Percentiles rank a stretch among this genome's conserved stretches.
Evolutionary conservation across 2,888 invertebrate species (phyloP).

Genomic region (Aleiodes testaceus): DNA sequence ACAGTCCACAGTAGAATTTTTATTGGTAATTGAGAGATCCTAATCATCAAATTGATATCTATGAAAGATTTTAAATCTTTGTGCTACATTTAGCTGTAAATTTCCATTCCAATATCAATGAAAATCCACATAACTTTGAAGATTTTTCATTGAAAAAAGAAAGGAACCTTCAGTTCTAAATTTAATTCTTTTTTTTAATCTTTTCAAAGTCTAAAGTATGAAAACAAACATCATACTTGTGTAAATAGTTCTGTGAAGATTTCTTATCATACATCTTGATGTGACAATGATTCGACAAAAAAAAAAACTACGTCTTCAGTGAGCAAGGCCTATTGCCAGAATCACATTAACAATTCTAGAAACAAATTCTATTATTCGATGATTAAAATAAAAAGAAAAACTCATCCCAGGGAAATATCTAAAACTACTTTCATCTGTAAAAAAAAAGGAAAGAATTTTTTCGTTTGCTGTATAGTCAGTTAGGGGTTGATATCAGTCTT

Average conservation of each 20-base stretch:
- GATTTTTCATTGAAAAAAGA: conserved; percentile 45
- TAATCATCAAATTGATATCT: conserved; percentile 12
- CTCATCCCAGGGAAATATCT: neutral
- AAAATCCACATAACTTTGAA: neutral
- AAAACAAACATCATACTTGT: neutral
- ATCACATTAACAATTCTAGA: conserved; percentile 9
- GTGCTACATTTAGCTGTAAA: neutral
- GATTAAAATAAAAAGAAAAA: neutral
- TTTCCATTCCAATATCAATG: too few relatives aligned
- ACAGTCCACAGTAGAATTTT: too few relatives aligned
- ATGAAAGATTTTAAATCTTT: conserved; percentile 4
- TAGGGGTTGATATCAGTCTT: conserved; percentile 21
- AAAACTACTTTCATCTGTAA: conserved; percentile 9
- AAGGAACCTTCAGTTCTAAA: neutral
- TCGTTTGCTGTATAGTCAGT: conserved; percentile 17
- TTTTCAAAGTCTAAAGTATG: conserved; percentile 1
- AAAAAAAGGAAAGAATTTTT: neutral
- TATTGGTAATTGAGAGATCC: conserved; percentile 5
- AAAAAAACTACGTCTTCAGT: neutral
- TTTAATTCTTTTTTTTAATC: neutral
- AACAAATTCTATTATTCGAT: conserved; percentile 13
- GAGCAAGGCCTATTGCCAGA: conserved; percentile 24
- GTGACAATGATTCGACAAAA: neutral
- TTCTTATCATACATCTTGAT: conserved; percentile 12
- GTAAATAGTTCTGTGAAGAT: conserved; percentile 14